phyloP scores from a whole-genome alignment of 2,797 vertebrate genomes.

The Helicolenus hilgendorfi region DNA sequence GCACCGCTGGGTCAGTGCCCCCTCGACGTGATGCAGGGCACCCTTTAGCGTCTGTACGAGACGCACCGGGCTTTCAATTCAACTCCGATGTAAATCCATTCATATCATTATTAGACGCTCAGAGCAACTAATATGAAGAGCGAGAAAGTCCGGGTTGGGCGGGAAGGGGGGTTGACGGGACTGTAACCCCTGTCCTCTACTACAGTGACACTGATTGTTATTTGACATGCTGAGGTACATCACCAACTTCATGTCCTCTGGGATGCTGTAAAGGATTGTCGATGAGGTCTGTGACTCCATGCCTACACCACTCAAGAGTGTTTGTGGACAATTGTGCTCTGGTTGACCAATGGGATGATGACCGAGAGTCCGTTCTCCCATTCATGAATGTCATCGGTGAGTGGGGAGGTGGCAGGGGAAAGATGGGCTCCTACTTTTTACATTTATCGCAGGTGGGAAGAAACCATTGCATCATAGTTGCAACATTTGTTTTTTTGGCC shows the following conservation, averaged over 20 bases:
- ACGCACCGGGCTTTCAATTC: too few species aligned
- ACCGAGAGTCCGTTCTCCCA: background rate
- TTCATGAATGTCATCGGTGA: background rate
- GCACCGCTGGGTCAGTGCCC: background rate
- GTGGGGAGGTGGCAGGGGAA: background rate
- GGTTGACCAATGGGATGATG: background rate
- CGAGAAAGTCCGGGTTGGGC: too few species aligned
- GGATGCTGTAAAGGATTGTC: background rate
- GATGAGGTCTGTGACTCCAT: background rate
- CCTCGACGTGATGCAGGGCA: background rate
- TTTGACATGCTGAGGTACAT: background rate
- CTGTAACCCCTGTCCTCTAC: background rate
- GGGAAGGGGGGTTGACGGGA: too few species aligned
- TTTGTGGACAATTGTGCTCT: background rate
- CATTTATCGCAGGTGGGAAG: too few species aligned
- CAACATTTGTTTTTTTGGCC: too few species aligned
- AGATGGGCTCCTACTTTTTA: too few species aligned
- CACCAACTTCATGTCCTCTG: background rate
- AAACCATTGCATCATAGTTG: background rate
- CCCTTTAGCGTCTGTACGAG: background rate
- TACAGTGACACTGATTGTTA: background rate
- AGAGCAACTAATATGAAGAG: too few species aligned
- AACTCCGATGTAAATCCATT: too few species aligned
- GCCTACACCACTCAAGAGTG: too few species aligned
- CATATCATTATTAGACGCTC: too few species aligned